Evolutionary conservation across 2,888 invertebrate genomes (phyloP).

Genomic region (Beris chalybata): DNA sequence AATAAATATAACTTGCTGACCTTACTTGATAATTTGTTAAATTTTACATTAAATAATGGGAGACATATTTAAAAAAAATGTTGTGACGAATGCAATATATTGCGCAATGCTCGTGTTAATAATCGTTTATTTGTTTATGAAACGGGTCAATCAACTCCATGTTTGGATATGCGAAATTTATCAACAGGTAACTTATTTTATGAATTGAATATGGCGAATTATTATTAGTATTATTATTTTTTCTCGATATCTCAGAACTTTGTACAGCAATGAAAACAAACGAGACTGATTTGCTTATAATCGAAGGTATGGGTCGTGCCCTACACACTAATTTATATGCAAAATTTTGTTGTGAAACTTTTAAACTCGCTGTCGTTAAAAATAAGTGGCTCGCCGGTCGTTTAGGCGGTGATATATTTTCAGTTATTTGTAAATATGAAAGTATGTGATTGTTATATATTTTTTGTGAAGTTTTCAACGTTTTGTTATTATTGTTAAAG

Average conservation of each 20-base stretch:
- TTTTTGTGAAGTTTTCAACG: neutral
- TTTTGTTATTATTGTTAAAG: constrained; percentile 17
- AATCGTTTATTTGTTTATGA: constrained; percentile 78
- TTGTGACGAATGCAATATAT: constrained; percentile 68
- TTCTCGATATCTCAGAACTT: constrained; percentile 60
- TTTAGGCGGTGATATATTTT: constrained; percentile 88
- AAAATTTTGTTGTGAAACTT: constrained; percentile 83
- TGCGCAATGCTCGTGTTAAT: constrained; percentile 66
- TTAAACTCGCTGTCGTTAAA: constrained; percentile 93
- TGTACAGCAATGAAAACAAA: constrained; percentile 72
- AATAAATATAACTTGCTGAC: no score
- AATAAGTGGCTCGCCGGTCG: constrained; percentile 92
- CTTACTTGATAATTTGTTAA: no score
- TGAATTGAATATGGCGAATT: neutral
- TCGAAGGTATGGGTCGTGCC: constrained; percentile 97
- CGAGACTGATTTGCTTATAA: constrained; percentile 84
- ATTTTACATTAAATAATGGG: no score
- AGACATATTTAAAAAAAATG: constrained; percentile 68
- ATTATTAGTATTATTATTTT: neutral
- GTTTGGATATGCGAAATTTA: constrained; percentile 83
- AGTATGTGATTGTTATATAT: constrained; percentile 37
- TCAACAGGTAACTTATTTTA: constrained; percentile 60
- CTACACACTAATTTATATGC: constrained; percentile 94
- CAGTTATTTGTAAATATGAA: constrained; percentile 81
- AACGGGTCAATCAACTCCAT: constrained; percentile 93